These are phyloP conservation scores for Patagioenas fasciata DNA, from an alignment of 2,113 vertebrate species.

Conservation along the genomic window DNA sequence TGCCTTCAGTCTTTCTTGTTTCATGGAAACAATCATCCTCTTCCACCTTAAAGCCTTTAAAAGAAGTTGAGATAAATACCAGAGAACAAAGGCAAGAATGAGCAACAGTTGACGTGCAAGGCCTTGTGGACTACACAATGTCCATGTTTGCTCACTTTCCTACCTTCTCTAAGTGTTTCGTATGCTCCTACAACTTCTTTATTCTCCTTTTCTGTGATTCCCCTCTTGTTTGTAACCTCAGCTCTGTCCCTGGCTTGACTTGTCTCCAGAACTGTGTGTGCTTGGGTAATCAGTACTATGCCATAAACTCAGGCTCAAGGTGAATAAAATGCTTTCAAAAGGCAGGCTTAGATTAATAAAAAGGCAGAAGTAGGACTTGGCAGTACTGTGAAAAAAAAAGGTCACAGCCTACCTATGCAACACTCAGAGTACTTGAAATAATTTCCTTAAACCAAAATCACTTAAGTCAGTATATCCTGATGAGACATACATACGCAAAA, in stretches of 20 bases:
- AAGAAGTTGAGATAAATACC: not conserved
- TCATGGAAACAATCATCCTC: accelerated
- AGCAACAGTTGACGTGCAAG: not conserved
- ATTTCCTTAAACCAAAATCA: not conserved
- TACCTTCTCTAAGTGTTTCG: not conserved
- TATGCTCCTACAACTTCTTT: not conserved
- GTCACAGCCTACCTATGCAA: not conserved
- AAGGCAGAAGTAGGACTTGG: not conserved
- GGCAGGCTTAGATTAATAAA: not conserved
- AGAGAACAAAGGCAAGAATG: not conserved
- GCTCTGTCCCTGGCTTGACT: not conserved
- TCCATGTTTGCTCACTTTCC: not conserved
- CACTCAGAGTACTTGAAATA: not conserved
- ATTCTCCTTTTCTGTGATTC: not conserved
- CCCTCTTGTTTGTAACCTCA: not conserved
- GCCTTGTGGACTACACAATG: not conserved
- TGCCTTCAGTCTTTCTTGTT: not conserved
- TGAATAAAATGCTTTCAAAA: not conserved
- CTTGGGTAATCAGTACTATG: not conserved
- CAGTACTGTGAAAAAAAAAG: not conserved
- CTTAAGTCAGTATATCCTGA: not conserved
- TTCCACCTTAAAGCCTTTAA: not conserved
- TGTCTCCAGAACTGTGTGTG: not conserved
- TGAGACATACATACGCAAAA: not conserved
- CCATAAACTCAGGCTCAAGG: not conserved